Percentiles rank a stretch among this genome's conserved stretches.
These are phyloP conservation scores for Nomada fabriciana DNA, from an alignment of 2,888 invertebrate genomes.

Conservation along the genomic window DNA sequence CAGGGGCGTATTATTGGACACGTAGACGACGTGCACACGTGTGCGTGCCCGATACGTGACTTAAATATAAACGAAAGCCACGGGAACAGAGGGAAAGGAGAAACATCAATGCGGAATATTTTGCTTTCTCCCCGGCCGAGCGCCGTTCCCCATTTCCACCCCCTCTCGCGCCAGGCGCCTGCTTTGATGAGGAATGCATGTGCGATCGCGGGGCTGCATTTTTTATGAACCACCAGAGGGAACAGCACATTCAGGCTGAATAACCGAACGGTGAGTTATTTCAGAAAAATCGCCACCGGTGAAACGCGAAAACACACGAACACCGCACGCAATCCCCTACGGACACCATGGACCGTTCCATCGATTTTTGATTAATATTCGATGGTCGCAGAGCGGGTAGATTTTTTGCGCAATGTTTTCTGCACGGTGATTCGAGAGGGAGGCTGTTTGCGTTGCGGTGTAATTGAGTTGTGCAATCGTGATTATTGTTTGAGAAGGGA, in stretches of 20 bases:
- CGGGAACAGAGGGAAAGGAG: constrained; percentile 1
- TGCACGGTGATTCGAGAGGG: too few species aligned
- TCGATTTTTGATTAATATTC: constrained; percentile 35
- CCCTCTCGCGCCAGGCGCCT: neutral
- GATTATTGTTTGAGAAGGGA: too few species aligned
- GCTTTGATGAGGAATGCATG: constrained; percentile 52
- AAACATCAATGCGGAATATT: constrained; percentile 52
- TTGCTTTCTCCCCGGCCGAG: constrained; percentile 18
- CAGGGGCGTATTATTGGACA: constrained; percentile 31
- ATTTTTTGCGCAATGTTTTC: neutral
- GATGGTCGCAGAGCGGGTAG: neutral
- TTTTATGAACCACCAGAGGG: constrained; percentile 41
- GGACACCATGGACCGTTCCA: neutral
- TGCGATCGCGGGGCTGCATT: constrained; percentile 53
- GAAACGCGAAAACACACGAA: constrained; percentile 22
- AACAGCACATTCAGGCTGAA: neutral
- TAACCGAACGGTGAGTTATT: constrained; percentile 38
- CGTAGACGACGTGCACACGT: constrained; percentile 19
- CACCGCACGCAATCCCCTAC: neutral
- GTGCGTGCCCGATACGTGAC: constrained; percentile 43
- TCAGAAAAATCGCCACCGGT: constrained; percentile 15
- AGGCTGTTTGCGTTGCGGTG: too few species aligned
- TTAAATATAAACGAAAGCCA: constrained; percentile 34
- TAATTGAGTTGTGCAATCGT: too few species aligned
- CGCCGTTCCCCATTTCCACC: neutral